A percentile compares a stretch with the other conserved stretches of the same genome.
phyloP scores from a whole-genome alignment of 1,140 invertebrate species.

The Batillaria attramentaria region DNA sequence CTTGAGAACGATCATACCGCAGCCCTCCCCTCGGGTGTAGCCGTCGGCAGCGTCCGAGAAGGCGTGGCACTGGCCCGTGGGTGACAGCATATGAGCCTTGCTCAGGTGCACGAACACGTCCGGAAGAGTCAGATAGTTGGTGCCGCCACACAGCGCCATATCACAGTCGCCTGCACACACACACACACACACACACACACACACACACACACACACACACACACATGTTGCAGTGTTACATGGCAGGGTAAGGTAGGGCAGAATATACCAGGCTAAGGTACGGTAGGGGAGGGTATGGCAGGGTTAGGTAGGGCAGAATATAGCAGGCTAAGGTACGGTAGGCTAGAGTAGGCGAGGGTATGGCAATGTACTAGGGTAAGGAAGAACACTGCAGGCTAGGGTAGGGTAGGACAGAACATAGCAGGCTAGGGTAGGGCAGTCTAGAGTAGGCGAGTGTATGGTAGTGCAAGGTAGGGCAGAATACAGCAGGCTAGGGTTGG shows the following conservation, averaged over 20 bases:
- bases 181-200: neutral
- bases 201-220: neutral
- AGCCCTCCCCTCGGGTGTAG: constrained; percentile 61
- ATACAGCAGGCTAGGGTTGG: too few relatives aligned
- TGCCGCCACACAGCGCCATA: constrained; percentile 57
- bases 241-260: neutral
- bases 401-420: too few relatives aligned
- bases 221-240: too few relatives aligned
- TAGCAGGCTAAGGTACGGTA: neutral
- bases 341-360: too few relatives aligned
- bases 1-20: constrained; percentile 60
- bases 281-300: neutral
- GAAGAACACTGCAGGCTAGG: too few relatives aligned
- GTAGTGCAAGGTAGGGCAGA: too few relatives aligned
- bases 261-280: neutral
- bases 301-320: neutral
- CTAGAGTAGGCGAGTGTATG: too few relatives aligned
- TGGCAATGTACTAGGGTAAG: too few relatives aligned
- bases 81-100: constrained; percentile 59
- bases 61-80: constrained; percentile 56
- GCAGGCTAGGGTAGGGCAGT: too few relatives aligned
- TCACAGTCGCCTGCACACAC: constrained; percentile 50
- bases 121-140: constrained; percentile 53
- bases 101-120: constrained; percentile 51
- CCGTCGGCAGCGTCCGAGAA: constrained; percentile 59